Conservation (phyloP, 2,888 invertebrate species). For the Labia minor region DNA sequence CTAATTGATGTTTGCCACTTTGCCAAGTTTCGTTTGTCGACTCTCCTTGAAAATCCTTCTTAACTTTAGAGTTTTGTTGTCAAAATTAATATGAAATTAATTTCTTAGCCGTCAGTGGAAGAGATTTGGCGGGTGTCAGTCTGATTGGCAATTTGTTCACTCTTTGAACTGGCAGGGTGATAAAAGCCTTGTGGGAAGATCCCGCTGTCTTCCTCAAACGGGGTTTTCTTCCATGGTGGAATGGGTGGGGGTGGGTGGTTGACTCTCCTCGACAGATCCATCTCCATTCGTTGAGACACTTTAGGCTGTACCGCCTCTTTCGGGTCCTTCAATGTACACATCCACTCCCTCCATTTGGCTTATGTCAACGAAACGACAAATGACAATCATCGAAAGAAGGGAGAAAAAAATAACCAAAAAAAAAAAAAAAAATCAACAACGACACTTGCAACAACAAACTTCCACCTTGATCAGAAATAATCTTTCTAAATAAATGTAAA, state of each 20-base stretch:
- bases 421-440: no score
- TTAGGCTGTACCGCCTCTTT: background rate
- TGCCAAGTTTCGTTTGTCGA: no score
- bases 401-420: no score
- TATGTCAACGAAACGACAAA: background rate
- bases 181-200: background rate
- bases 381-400: background rate
- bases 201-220: no score
- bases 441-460: no score
- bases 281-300: conserved; percentile 7
- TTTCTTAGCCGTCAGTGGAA: background rate
- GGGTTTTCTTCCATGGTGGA: no score
- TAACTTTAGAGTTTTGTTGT: no score
- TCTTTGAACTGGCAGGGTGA: background rate
- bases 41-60: no score
- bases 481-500: no score
- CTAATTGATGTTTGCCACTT: no score
- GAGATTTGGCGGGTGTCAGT: background rate
- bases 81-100: conserved; percentile 3
- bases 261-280: background rate
- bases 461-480: no score
- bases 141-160: conserved; percentile 4
- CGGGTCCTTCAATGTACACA: background rate
- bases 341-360: background rate
- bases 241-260: background rate